Percentiles rank a stretch among this genome's conserved stretches.
Evolutionary conservation across 2,797 vertebrate species (phyloP).

Genomic region (Pantherophis alleghaniensis): DNA sequence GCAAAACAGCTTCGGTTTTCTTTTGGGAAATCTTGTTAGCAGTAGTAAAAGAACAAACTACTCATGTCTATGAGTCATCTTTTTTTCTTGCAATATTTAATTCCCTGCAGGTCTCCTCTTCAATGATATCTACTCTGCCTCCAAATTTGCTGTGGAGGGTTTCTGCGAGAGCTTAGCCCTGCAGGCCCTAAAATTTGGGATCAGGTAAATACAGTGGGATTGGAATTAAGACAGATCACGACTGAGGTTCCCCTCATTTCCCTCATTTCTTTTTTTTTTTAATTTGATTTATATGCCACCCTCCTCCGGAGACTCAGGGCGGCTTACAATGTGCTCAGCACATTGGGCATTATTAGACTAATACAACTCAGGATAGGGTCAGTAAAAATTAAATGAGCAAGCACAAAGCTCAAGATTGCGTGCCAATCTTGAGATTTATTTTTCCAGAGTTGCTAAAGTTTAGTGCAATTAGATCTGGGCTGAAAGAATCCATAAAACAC

Average conservation of each 20-base stretch:
- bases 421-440: neutral
- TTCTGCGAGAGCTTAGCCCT: slow-evolving; percentile 76
- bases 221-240: too few species aligned
- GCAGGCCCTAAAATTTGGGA: slow-evolving; percentile 74
- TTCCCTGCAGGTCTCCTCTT: slow-evolving; percentile 69
- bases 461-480: neutral
- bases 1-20: neutral
- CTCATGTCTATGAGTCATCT: neutral
- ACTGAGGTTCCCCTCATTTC: neutral
- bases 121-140: slow-evolving; percentile 74
- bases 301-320: too few species aligned
- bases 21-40: too few species aligned
- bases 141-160: slow-evolving; percentile 76
- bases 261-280: too few species aligned
- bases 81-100: neutral
- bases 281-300: too few species aligned
- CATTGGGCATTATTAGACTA: neutral
- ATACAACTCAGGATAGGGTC: neutral
- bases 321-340: too few species aligned
- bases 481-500: neutral
- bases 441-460: neutral
- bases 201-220: slow-evolving; percentile 65
- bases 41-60: neutral
- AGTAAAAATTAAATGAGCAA: neutral
- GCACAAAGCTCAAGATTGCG: neutral